Conservation (phyloP, 2,113 vertebrate genomes). For the Paramisgurnus dabryanus region DNA sequence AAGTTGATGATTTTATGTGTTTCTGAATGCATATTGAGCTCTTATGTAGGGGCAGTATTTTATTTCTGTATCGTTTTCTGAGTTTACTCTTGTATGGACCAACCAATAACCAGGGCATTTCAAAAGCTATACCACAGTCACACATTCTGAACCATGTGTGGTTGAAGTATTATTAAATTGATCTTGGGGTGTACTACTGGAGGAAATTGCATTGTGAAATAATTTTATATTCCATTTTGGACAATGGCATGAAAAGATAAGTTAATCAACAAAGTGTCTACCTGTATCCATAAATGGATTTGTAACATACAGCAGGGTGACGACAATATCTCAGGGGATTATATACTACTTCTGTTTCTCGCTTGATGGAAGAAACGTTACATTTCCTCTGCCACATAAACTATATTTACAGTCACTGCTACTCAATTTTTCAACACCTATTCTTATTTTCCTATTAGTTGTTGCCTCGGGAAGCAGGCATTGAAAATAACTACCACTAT, state of each 20-base stretch:
- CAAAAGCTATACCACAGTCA: background rate
- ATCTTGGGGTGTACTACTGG: slow-evolving; percentile 2
- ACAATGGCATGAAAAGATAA: slow-evolving; percentile 29
- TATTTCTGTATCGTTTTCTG: background rate
- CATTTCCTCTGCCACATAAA: slow-evolving; percentile 75
- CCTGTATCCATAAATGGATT: slow-evolving; percentile 52
- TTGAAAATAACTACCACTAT: slow-evolving; percentile 17
- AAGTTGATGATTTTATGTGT: background rate
- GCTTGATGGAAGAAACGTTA: slow-evolving; percentile 71
- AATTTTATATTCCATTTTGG: slow-evolving; percentile 32
- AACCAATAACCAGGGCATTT: background rate
- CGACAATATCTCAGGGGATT: slow-evolving; percentile 68
- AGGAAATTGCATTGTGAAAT: slow-evolving; percentile 11
- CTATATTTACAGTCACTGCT: slow-evolving; percentile 78
- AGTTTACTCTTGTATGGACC: background rate
- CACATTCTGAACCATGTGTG: background rate
- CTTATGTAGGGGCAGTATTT: background rate
- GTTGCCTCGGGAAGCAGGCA: slow-evolving; percentile 59
- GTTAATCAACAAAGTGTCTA: slow-evolving; percentile 35
- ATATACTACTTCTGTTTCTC: slow-evolving; percentile 71
- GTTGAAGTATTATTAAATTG: slow-evolving; percentile 13
- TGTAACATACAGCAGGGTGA: slow-evolving; percentile 56
- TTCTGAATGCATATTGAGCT: background rate
- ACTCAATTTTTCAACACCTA: slow-evolving; percentile 74
- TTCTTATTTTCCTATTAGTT: slow-evolving; percentile 68